Evolutionary conservation across 2,888 invertebrate species (phyloP), one percentile per base, ranked within the genome.

Genomic region (Rugalucina vietnamica): DNA sequence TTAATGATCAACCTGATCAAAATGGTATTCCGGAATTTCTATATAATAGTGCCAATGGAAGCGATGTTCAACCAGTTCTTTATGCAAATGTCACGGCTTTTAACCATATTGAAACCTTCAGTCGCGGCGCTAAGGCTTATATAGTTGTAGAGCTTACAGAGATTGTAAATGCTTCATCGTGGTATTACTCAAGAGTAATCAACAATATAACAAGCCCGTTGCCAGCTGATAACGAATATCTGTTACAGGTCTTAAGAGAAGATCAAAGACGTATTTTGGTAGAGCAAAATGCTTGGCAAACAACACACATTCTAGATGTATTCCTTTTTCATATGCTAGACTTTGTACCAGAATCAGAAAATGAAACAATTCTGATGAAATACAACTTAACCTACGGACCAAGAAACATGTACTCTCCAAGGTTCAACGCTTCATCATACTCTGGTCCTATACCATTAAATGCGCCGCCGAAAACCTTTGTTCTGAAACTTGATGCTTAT

Each of bases 1-100:
- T 90, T 14, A 89, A 90, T 81, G 88, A 89, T 49, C 50, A 79
- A 21, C 73, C 82, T 18, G 89, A 89, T 65, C 74, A 79, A 5
- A 83, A 86, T 54, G 79, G 82, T 5, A 78, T 85, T 32, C 90
- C 91, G 5, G 88, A 90, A 69, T 37, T 39, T 18, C 57, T 90
- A 18, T 90, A 85, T 43, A 82, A 83, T 72, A 90, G 90, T 73
- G 72, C 80, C 18, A 84, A 84, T 75, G 88, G 87, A 27, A 34
- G 70, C 10, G 72, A 85, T 39, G 80, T 82, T 0, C 29, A 36
- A 14, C 37, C 32, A 2, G 87, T 88, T 0, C 21, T 70, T n/a
- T 12, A 18, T 1, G 72, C 75, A 24, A 73, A 73, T 43, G 78
- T 82, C 0, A 73, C 72, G 1, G 32, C 27, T 27, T 65, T 82